phyloP scores from a whole-genome alignment of 30 jellyfish, hydroid and myxozoan genomes.

The Turritopsis dohrnii region DNA sequence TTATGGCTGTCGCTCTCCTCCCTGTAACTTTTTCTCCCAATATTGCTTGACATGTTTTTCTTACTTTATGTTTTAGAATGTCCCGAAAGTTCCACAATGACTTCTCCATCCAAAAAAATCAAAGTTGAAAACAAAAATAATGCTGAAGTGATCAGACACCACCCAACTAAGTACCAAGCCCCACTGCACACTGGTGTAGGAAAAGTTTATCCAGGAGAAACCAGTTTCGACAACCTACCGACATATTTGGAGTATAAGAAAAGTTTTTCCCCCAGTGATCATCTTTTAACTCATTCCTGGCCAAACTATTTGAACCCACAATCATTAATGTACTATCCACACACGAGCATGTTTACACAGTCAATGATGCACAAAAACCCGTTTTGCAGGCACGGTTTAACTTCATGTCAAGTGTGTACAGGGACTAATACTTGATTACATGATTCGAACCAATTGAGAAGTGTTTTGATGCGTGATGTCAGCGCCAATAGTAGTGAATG shows the following conservation, averaged over 20 bases:
- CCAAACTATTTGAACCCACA: constrained; percentile 7
- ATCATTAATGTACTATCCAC: not conserved
- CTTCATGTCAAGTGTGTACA: constrained; percentile 6
- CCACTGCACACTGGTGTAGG: not conserved
- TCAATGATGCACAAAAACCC: not conserved
- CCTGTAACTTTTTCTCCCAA: too few relatives aligned
- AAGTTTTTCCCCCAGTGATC: not conserved
- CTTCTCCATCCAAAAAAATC: not conserved
- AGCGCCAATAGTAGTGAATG: too few relatives aligned
- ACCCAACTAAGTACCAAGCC: not conserved
- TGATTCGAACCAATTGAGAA: not conserved
- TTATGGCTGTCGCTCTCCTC: too few relatives aligned
- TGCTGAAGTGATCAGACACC: not conserved
- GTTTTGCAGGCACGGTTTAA: constrained; percentile 1
- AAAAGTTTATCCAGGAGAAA: not conserved
- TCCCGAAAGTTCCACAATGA: not conserved
- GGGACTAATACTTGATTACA: not conserved
- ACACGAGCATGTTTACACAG: not conserved
- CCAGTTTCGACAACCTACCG: not conserved
- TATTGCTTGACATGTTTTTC: too few relatives aligned
- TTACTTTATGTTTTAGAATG: not conserved
- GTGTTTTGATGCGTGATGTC: too few relatives aligned
- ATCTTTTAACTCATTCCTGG: not conserved
- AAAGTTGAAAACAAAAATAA: not conserved
- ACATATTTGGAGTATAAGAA: not conserved